These are phyloP conservation scores for Ifrita kowaldi DNA, from an alignment of 2,113 vertebrate species.

Conservation along the genomic window DNA sequence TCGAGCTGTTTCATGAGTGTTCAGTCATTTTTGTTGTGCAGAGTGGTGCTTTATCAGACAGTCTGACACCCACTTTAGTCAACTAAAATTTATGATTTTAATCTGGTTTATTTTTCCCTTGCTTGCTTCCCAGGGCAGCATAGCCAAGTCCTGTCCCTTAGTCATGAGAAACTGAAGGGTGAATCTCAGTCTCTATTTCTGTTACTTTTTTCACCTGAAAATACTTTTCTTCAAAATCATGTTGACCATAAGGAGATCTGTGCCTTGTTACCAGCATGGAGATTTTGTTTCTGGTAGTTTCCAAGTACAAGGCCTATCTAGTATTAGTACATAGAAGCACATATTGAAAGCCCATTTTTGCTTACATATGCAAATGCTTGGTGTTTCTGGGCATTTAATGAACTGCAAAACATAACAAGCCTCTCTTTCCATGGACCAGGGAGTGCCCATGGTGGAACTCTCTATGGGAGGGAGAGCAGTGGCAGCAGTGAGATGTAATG, in stretches of 20 bases:
- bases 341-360: neutral
- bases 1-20: neutral
- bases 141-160: neutral
- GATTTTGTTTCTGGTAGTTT: neutral
- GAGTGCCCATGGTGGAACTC: accelerated
- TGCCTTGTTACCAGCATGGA: neutral
- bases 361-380: neutral
- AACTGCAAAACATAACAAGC: neutral
- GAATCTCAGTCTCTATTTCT: neutral
- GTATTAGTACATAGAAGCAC: neutral
- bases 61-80: neutral
- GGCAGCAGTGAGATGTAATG: neutral
- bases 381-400: neutral
- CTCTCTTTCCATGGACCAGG: neutral
- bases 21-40: neutral
- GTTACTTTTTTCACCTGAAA: neutral
- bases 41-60: neutral
- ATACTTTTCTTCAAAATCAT: neutral
- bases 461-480: neutral
- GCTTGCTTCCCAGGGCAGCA: neutral
- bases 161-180: neutral
- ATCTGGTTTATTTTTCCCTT: neutral
- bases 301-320: neutral
- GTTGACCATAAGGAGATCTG: neutral
- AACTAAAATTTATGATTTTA: neutral